Evolutionary conservation across 1,140 invertebrate genomes (phyloP).

Genomic region (Brachionus koreanus): DNA sequence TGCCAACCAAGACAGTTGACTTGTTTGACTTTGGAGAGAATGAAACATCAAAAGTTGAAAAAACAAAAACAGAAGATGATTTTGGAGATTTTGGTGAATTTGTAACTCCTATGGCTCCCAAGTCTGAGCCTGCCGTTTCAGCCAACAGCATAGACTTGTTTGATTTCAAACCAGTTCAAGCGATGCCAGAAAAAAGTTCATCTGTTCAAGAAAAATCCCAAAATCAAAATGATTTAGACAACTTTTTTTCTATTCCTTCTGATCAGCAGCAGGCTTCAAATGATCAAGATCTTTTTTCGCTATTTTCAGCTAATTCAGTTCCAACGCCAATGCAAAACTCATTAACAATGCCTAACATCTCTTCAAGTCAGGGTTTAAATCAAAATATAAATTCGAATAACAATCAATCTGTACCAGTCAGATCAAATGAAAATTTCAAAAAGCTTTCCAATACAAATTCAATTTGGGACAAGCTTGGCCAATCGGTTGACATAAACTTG

Average conservation of each 20-base stretch:
- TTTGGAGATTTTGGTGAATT: constrained; percentile 42
- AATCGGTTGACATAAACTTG: constrained; percentile 41
- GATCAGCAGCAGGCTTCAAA: not conserved
- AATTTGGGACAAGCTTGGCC: constrained; percentile 31
- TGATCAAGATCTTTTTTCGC: not conserved
- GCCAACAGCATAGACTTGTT: constrained; percentile 1
- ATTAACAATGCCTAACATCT: constrained; percentile 30
- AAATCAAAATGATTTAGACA: constrained; percentile 1
- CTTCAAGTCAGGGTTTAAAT: not conserved
- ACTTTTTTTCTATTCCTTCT: not conserved
- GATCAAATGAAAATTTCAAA: not conserved
- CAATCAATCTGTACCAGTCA: not conserved
- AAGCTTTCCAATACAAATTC: not conserved
- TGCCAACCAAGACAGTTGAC: not conserved
- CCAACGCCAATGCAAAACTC: constrained; percentile 1
- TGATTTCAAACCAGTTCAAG: not conserved
- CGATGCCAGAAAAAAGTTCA: not conserved
- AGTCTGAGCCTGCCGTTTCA: not conserved
- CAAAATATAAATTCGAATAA: not conserved
- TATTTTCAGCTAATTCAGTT: not conserved
- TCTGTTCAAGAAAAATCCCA: not conserved
- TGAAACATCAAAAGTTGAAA: not conserved
- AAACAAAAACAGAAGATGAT: not conserved
- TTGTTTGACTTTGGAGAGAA: not conserved
- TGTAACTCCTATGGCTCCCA: not conserved